These are phyloP conservation scores for Chironomus riparius DNA, from an alignment of 2,888 invertebrate species.

Conservation along the genomic window DNA sequence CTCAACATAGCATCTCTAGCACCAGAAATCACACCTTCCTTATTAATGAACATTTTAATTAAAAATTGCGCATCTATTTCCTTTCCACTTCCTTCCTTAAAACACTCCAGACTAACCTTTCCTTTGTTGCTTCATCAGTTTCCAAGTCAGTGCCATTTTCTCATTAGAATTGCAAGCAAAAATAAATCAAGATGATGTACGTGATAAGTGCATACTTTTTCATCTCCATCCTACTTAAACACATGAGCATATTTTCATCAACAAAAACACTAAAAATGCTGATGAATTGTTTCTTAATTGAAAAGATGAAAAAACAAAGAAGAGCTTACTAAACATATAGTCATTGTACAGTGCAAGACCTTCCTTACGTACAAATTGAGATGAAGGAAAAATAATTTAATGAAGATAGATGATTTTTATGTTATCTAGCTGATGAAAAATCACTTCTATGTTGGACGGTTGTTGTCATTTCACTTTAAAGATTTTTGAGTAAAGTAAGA, in stretches of 20 bases:
- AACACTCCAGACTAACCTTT: neutral
- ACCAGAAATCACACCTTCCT: too few species aligned
- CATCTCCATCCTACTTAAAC: too few species aligned
- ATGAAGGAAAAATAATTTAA: neutral
- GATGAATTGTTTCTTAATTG: conserved; percentile 27
- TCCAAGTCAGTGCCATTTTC: neutral
- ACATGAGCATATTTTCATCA: neutral
- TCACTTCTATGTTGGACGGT: too few species aligned
- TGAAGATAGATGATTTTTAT: neutral
- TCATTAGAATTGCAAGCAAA: neutral
- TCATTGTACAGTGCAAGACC: too few species aligned
- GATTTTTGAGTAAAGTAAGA: too few species aligned
- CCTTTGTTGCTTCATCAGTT: neutral
- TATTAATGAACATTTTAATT: too few species aligned
- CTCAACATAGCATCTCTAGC: too few species aligned
- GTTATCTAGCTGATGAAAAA: neutral
- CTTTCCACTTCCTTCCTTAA: too few species aligned
- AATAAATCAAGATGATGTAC: conserved; percentile 20
- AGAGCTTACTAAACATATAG: neutral
- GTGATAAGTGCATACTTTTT: conserved; percentile 12
- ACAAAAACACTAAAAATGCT: conserved; percentile 3
- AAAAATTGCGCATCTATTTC: too few species aligned
- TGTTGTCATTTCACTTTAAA: too few species aligned
- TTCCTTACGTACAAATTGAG: too few species aligned
- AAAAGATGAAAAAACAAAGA: neutral